Percentiles rank a stretch among this genome's conserved stretches.
phyloP scores from a whole-genome alignment of 2,113 vertebrate genomes.

The Lepisosteus oculatus region DNA sequence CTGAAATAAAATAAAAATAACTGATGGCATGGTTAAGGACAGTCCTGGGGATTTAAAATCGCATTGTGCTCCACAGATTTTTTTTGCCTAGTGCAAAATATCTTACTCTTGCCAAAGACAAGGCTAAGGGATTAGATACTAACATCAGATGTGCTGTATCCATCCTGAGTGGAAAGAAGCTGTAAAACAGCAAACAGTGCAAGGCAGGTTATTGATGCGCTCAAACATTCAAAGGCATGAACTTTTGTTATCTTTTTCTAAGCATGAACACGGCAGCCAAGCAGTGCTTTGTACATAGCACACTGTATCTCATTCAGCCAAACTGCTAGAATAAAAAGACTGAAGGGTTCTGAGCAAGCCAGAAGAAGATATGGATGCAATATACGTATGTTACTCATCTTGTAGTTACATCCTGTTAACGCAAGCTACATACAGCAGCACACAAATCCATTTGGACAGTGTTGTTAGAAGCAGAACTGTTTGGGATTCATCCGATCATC shows the following conservation, averaged over 20 bases:
- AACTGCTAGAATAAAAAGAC: slow-evolving; percentile 49
- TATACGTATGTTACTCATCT: no score
- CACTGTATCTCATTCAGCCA: not conserved
- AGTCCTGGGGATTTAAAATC: no score
- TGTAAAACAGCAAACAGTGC: slow-evolving; percentile 76
- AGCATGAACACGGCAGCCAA: slow-evolving; percentile 26
- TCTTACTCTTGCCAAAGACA: not conserved
- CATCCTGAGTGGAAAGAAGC: slow-evolving; percentile 93
- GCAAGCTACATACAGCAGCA: no score
- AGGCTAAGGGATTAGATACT: slow-evolving; percentile 58
- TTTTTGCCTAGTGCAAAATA: no score
- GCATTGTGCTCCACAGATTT: no score
- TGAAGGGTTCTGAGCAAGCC: slow-evolving; percentile 45
- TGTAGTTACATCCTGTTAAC: no score
- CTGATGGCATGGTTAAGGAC: no score
- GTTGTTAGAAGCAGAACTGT: no score
- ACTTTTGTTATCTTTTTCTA: slow-evolving; percentile 1
- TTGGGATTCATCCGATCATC: no score
- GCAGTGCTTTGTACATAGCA: slow-evolving; percentile 38
- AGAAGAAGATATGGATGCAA: not conserved
- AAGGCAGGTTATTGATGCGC: slow-evolving; percentile 49
- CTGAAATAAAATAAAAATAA: no score
- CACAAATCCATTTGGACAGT: no score
- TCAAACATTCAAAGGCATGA: slow-evolving; percentile 42
- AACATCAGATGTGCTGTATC: slow-evolving; percentile 94